Conservation (phyloP, 2,113 vertebrate genomes). For the Chlorodrepanis virens region DNA sequence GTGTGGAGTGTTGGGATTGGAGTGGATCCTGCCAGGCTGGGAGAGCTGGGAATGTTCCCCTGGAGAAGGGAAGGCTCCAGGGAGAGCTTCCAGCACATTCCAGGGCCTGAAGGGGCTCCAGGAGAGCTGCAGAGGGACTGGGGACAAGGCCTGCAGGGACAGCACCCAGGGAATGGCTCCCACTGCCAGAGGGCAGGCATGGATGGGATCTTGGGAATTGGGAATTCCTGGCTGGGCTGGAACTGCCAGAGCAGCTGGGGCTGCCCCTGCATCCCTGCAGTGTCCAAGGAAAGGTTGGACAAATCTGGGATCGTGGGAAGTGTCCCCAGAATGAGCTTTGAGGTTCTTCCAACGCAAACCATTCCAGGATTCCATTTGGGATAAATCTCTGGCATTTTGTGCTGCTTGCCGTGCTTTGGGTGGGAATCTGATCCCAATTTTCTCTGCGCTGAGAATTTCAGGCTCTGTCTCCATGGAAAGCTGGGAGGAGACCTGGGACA, state of each 20-base stretch:
- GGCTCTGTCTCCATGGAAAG: not conserved
- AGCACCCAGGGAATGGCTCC: not conserved
- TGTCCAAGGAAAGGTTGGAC: no score
- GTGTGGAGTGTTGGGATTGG: fast-evolving
- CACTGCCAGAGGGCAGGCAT: not conserved
- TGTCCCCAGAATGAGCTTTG: not conserved
- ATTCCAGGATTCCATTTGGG: not conserved
- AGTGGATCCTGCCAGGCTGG: not conserved
- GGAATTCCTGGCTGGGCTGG: not conserved
- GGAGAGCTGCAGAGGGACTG: not conserved
- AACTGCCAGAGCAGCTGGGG: not conserved
- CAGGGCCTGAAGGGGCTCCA: not conserved
- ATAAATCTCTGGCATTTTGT: not conserved
- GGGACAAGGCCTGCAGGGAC: not conserved
- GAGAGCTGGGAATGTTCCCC: not conserved
- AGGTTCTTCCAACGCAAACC: not conserved
- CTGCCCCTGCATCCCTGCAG: no score
- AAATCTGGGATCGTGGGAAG: no score
- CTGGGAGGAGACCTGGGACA: not conserved
- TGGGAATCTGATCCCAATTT: not conserved
- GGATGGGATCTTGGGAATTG: not conserved
- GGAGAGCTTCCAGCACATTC: not conserved
- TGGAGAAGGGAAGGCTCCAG: not conserved
- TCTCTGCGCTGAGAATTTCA: not conserved
- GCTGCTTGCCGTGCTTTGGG: not conserved